Evolutionary conservation across 2,888 invertebrate genomes (phyloP), one percentile per base, ranked within the genome.

Genomic region (Agrochola macilenta): DNA sequence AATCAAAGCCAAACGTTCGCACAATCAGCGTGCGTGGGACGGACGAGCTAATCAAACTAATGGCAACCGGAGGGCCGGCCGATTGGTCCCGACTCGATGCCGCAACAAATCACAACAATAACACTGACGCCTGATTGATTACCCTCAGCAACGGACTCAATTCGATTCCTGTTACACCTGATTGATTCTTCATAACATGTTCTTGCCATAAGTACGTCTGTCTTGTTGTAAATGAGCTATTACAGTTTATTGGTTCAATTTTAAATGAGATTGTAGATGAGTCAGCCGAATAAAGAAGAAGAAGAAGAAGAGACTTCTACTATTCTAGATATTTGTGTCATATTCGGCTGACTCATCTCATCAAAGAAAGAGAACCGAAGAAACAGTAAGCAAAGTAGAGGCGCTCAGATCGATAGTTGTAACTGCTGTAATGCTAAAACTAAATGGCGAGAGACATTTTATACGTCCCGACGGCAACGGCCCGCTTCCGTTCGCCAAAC

Each of bases 31-130:
- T 92, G 92, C 94, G 94, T 95, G 94, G 93, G 92, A 91, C 91
- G 93, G 93, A 94, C 94, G 94, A 95, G 95, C 95, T 95, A 95
- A 96, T 95, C 95, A 95, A 94, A 94, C 94, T 95, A 96, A 96
- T 96, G 93, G 94, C 87, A 86, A 90, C 90, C 89, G 90, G 92
- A 92, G 92, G 92, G 91, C 92, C 82, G 88, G 87, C 88, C 89
- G 89, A 90, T 90, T 89, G 91, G 88, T 84, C 85, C 81, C 84
- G 82, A 85, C 87, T 87, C 90, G 89, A 90, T 90, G 91, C 93
- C 93, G 93, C 93, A 94, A 94, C 95, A 95, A 95, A 95, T 95
- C 94, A 95, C 94, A 95, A 95, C 94, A 95, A 95, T 95, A 95
- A 95, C 93, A 93, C 82, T 92, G 93, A 93, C 92, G 91, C 89